Percentiles rank a stretch among this genome's conserved stretches.
phyloP scores from a whole-genome alignment of 2,113 vertebrate genomes.

The Cervus canadensis region DNA sequence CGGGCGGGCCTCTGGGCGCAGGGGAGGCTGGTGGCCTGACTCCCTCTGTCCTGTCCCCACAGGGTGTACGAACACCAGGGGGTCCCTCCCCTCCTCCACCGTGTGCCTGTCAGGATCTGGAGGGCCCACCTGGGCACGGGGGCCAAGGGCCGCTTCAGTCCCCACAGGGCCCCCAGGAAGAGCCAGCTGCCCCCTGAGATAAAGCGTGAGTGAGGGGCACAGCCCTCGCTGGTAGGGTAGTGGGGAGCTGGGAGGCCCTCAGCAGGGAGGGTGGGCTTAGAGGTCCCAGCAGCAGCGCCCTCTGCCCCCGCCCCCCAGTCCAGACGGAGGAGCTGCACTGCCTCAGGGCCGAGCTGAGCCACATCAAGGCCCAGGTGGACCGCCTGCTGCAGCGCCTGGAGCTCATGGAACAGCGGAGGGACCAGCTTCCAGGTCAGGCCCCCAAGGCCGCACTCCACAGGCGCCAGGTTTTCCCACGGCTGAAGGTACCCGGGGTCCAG shows the following conservation, averaged over 20 bases:
- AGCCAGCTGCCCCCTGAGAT: background rate
- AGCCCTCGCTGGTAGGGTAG: background rate
- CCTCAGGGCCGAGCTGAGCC: slow-evolving; percentile 89
- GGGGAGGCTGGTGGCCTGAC: background rate
- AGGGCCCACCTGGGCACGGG: background rate
- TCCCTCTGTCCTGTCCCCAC: background rate
- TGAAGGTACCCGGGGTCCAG: background rate
- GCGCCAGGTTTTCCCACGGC: background rate
- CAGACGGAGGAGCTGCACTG: slow-evolving; percentile 86
- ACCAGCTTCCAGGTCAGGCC: slow-evolving; percentile 74
- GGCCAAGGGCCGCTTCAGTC: slow-evolving; percentile 58
- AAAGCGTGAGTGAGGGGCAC: slow-evolving; percentile 63
- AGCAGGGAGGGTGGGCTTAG: background rate
- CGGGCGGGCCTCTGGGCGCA: background rate
- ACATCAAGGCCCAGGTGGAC: slow-evolving; percentile 93
- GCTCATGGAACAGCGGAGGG: slow-evolving; percentile 84
- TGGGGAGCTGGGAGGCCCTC: background rate
- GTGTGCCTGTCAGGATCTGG: slow-evolving; percentile 64
- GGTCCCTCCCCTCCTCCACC: slow-evolving; percentile 70
- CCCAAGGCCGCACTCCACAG: background rate
- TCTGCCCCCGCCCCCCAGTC: slow-evolving; percentile 74
- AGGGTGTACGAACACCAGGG: slow-evolving; percentile 71
- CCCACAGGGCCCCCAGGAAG: background rate
- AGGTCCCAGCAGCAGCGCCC: background rate
- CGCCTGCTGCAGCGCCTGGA: slow-evolving; percentile 89